phyloP scores from a whole-genome alignment of 1,140 invertebrate species.

The Calliphora vicina region DNA sequence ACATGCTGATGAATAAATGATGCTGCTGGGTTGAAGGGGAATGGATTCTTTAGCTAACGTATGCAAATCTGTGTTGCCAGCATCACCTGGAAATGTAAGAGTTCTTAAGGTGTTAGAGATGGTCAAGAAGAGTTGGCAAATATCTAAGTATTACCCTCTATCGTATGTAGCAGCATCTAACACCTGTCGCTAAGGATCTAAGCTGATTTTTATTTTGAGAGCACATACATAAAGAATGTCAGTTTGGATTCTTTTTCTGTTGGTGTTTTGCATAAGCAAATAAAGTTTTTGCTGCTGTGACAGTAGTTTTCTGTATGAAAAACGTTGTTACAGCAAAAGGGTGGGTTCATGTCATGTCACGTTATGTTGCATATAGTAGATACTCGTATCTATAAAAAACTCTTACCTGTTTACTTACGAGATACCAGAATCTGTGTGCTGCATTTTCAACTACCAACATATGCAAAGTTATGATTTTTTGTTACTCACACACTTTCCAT shows the following conservation, averaged over 20 bases:
- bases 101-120: background rate
- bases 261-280: background rate
- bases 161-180: background rate
- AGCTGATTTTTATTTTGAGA: background rate
- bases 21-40: background rate
- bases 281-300: background rate
- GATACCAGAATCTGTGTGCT: background rate
- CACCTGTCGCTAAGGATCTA: slow-evolving; percentile 6
- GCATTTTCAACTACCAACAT: background rate
- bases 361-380: background rate
- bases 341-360: background rate
- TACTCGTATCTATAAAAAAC: background rate
- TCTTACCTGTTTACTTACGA: background rate
- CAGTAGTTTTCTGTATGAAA: background rate
- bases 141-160: no score
- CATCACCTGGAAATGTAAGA: background rate
- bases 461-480: slow-evolving; percentile 7
- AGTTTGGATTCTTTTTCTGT: background rate
- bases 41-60: background rate
- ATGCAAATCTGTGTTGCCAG: background rate
- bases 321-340: background rate
- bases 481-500: background rate
- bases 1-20: background rate
- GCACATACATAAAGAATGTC: background rate
- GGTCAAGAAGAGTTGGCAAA: background rate